Conservation (phyloP, 2,888 invertebrate species). For the Pristionchus exspectatus region DNA sequence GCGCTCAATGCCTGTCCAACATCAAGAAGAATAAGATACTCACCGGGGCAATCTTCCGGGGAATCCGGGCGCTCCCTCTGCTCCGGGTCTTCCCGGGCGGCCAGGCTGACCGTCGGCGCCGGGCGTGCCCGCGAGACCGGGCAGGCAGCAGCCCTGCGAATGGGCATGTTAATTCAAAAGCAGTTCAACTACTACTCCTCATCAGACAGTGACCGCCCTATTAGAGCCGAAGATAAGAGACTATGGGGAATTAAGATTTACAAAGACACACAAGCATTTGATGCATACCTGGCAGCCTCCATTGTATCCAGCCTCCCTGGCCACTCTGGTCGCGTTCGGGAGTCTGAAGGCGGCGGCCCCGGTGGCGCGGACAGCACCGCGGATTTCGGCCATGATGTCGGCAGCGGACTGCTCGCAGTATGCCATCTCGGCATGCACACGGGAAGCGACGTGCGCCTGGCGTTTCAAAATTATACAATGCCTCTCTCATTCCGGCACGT, state of each 20-base stretch:
- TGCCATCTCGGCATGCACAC: constrained; percentile 4
- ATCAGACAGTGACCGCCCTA: background rate
- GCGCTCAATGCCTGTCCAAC: too few species aligned
- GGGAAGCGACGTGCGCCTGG: background rate
- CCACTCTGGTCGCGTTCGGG: constrained; percentile 36
- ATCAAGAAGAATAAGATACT: background rate
- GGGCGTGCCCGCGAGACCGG: constrained; percentile 16
- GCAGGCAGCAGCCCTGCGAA: constrained; percentile 52
- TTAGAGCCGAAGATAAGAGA: too few species aligned
- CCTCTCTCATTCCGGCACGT: too few species aligned
- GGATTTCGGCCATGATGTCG: constrained; percentile 42
- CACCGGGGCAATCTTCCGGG: constrained; percentile 51
- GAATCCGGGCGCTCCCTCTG: constrained; percentile 52
- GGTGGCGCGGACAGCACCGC: background rate
- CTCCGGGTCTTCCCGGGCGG: constrained; percentile 31
- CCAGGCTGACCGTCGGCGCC: constrained; percentile 48
- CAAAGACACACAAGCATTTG: too few species aligned
- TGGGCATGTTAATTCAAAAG: background rate
- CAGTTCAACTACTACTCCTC: background rate
- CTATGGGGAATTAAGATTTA: too few species aligned
- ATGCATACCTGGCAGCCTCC: constrained; percentile 27
- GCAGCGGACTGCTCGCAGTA: constrained; percentile 37
- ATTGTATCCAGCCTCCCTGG: constrained; percentile 52
- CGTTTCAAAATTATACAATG: too few species aligned
- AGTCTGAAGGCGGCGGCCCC: background rate